phyloP scores from a whole-genome alignment of 2,888 invertebrate genomes.

The Scaptodrosophila latifasciaeformis region DNA sequence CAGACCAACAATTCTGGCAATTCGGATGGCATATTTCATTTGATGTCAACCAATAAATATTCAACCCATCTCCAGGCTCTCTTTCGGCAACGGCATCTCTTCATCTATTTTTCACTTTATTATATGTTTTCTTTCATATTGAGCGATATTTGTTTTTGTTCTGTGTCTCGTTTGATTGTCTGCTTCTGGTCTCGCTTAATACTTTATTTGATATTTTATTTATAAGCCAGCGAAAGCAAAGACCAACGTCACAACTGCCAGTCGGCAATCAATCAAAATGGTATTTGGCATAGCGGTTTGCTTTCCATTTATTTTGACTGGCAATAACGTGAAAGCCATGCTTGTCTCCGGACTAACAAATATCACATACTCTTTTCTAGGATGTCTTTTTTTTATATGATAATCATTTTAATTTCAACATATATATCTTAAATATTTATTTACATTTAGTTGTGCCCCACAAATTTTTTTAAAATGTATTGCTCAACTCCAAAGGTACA shows the following conservation, averaged over 20 bases:
- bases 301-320: constrained; percentile 10
- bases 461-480: not conserved
- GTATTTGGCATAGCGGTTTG: constrained; percentile 35
- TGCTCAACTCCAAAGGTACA: not conserved
- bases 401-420: constrained; percentile 3
- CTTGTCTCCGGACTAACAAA: no score
- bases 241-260: constrained; percentile 61
- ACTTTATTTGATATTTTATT: constrained; percentile 53
- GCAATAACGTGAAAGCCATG: no score
- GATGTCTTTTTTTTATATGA: constrained; percentile 20
- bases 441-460: not conserved
- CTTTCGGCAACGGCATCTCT: constrained; percentile 12
- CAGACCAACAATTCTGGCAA: constrained; percentile 50
- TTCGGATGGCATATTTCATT: constrained; percentile 65
- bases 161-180: constrained; percentile 12
- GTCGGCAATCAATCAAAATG: constrained; percentile 63
- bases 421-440: constrained; percentile 3
- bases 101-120: constrained; percentile 22
- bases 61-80: constrained; percentile 24
- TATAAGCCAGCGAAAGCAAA: constrained; percentile 47
- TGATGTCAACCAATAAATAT: constrained; percentile 60
- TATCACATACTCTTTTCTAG: constrained; percentile 17
- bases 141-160: constrained; percentile 16
- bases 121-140: not conserved
- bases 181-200: constrained; percentile 4